Evolutionary conservation across 2,797 vertebrate genomes (phyloP).

Genomic region (Oreochromis mossambicus): DNA sequence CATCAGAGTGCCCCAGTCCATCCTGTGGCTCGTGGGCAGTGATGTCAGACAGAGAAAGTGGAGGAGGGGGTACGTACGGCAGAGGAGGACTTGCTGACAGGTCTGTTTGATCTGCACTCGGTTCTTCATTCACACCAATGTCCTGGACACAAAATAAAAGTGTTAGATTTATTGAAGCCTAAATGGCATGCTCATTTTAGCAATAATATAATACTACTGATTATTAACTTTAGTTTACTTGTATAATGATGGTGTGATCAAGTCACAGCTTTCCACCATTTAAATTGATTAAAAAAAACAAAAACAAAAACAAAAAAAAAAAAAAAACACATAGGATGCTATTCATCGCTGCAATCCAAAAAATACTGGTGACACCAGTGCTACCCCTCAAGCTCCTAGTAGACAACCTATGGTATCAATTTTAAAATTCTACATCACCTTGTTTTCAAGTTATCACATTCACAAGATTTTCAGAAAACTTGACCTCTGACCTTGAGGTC

Average conservation of each 20-base stretch:
- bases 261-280: background rate
- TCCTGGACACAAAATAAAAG: conserved; percentile 38
- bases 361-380: background rate
- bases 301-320: no score
- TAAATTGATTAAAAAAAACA: background rate
- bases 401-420: background rate
- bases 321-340: background rate
- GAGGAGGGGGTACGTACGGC: conserved; percentile 68
- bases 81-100: conserved; percentile 73
- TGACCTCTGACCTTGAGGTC: background rate
- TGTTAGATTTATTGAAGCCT: background rate
- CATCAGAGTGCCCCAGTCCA: conserved; percentile 61
- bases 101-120: conserved; percentile 71
- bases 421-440: background rate
- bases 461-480: background rate
- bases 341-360: background rate
- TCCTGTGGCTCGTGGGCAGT: conserved; percentile 63
- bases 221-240: background rate
- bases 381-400: background rate
- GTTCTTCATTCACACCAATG: conserved; percentile 68
- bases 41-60: conserved; percentile 71
- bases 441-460: background rate
- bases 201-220: background rate
- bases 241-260: background rate
- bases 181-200: background rate